A percentile compares a stretch with the other conserved stretches of the same genome.
These are phyloP conservation scores for Drosophila sp. DNA, from an alignment of 1,140 invertebrate species.

Conservation along the genomic window DNA sequence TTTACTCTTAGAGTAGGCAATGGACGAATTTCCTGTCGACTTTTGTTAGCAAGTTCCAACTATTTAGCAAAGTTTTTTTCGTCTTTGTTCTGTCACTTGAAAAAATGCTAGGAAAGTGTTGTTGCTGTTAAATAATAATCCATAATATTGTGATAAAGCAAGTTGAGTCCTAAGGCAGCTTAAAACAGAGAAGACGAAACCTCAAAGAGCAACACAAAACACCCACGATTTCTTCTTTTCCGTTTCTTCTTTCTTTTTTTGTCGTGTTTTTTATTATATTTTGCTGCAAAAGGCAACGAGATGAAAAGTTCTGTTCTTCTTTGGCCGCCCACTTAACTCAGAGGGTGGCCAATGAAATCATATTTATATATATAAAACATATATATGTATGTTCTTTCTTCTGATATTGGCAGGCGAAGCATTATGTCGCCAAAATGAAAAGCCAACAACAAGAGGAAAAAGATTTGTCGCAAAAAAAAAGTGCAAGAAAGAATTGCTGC, in stretches of 20 bases:
- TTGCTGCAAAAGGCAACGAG: conserved; percentile 1
- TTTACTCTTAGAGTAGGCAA: too few relatives aligned
- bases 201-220: not conserved
- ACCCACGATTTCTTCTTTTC: not conserved
- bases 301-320: conserved; percentile 2
- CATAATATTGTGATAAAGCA: not conserved
- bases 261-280: not conserved
- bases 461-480: conserved; percentile 25
- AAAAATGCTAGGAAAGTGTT: not conserved
- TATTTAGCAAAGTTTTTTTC: not conserved
- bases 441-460: not conserved
- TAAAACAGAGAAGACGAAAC: not conserved
- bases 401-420: not conserved
- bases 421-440: conserved; percentile 5
- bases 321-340: not conserved
- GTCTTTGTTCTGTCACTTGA: not conserved
- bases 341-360: conserved; percentile 5
- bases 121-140: not conserved
- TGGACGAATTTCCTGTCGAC: too few relatives aligned
- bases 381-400: not conserved
- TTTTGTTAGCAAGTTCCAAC: too few relatives aligned
- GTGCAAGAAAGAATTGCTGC: conserved; percentile 20
- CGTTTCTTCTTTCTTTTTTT: not conserved
- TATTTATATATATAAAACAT: not conserved
- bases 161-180: conserved; percentile 5